phyloP scores from a whole-genome alignment of 2,888 invertebrate genomes.

The Euzophera pinguis region DNA sequence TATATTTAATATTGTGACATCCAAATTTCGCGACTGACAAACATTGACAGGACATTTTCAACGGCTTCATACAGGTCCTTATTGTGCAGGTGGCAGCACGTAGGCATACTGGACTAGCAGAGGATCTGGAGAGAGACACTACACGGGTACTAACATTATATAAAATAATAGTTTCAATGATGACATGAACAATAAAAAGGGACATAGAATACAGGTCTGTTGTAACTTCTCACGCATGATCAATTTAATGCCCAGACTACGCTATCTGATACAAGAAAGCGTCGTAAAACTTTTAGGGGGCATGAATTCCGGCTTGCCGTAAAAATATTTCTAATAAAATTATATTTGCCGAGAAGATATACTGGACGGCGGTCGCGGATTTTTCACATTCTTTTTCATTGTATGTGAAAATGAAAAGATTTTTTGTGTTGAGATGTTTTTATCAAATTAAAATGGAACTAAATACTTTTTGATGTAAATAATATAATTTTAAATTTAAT shows the following conservation, averaged over 20 bases:
- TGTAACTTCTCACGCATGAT: constrained; percentile 38
- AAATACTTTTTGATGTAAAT: too few relatives aligned
- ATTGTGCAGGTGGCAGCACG: too few relatives aligned
- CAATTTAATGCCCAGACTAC: constrained; percentile 39
- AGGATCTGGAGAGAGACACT: too few relatives aligned
- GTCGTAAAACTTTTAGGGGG: constrained; percentile 56
- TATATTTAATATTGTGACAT: too few relatives aligned
- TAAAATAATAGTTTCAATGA: constrained; percentile 20
- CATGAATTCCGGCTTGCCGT: constrained; percentile 40
- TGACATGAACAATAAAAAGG: constrained; percentile 38
- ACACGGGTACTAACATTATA: neutral
- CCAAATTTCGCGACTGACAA: too few relatives aligned
- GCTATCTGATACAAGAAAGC: constrained; percentile 37
- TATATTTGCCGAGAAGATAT: constrained; percentile 45
- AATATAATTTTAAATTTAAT: too few relatives aligned
- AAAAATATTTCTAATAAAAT: constrained; percentile 62
- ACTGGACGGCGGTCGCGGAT: constrained; percentile 19
- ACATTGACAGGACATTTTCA: too few relatives aligned
- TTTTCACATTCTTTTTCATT: constrained; percentile 22
- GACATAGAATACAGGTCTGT: constrained; percentile 29
- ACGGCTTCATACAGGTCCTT: too few relatives aligned
- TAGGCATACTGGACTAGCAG: too few relatives aligned
- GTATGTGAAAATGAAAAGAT: constrained; percentile 15
- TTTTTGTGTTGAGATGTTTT: too few relatives aligned
- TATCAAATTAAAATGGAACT: too few relatives aligned